These are phyloP conservation scores for Plectrocnemia conspersa DNA, from an alignment of 1,140 invertebrate species.

Conservation along the genomic window DNA sequence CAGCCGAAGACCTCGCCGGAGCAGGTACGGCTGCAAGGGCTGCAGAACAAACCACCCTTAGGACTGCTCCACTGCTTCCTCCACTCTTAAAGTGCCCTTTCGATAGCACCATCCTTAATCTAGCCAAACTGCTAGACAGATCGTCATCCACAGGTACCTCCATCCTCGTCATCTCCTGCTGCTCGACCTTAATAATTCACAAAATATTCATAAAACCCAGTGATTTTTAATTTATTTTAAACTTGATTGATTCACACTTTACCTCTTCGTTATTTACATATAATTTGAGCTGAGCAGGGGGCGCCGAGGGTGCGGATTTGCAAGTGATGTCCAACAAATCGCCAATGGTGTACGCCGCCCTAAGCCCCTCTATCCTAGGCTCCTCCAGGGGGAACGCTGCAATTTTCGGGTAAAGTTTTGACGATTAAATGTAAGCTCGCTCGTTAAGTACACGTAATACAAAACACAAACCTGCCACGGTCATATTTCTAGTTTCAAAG, in stretches of 20 bases:
- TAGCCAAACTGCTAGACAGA: conserved; percentile 13
- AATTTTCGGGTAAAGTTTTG: background rate
- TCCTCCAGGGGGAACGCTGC: conserved; percentile 33
- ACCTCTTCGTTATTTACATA: conserved; percentile 31
- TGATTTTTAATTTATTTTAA: background rate
- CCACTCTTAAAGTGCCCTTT: conserved; percentile 27
- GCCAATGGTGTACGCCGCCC: conserved; percentile 28
- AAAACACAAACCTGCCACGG: conserved; percentile 55
- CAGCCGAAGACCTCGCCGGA: conserved; percentile 19
- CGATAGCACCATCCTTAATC: conserved; percentile 21
- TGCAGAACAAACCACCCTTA: conserved; percentile 22
- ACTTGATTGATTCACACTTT: conserved; percentile 9
- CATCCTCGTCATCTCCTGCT: conserved; percentile 18
- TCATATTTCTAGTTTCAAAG: conserved; percentile 57
- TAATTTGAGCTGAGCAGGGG: conserved; percentile 21
- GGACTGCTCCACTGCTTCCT: conserved; percentile 15
- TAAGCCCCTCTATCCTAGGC: conserved; percentile 29
- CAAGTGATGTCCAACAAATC: conserved; percentile 31
- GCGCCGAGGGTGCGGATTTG: conserved; percentile 30
- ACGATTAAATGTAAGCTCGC: background rate
- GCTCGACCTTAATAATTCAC: conserved; percentile 8
- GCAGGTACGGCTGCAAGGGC: conserved; percentile 17
- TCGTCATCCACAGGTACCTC: conserved; percentile 23
- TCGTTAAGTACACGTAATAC: background rate
- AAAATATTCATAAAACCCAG: background rate